Percentiles rank a stretch among this genome's conserved stretches.
Evolutionary conservation across 2,888 invertebrate genomes (phyloP).

Genomic region (Drosophila setosimentum): DNA sequence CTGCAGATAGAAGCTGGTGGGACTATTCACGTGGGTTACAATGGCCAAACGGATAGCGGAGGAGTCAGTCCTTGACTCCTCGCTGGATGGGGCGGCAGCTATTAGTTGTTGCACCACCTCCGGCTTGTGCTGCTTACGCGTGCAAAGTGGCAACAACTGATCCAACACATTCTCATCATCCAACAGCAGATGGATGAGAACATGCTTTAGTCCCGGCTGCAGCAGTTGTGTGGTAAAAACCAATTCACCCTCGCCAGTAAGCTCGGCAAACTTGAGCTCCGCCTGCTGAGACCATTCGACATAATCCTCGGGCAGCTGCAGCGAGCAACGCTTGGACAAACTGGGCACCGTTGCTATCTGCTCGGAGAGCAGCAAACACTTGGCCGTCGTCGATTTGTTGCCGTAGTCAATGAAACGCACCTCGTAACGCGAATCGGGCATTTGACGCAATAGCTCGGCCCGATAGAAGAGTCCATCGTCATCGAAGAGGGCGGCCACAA

Average conservation of each 20-base stretch:
- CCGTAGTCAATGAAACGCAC: constrained; percentile 90
- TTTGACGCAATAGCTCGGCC: constrained; percentile 87
- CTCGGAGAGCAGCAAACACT: constrained; percentile 87
- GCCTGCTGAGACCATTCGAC: constrained; percentile 89
- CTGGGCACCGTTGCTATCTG: constrained; percentile 87
- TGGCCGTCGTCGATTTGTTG: constrained; percentile 87
- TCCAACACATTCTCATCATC: constrained; percentile 88
- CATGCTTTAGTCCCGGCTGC: constrained; percentile 88
- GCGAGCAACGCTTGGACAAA: constrained; percentile 88
- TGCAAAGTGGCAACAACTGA: constrained; percentile 87
- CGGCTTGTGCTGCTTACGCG: constrained; percentile 64
- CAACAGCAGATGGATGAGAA: constrained; percentile 88
- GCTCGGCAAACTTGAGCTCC: constrained; percentile 88
- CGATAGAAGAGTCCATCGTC: constrained; percentile 90
- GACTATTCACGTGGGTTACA: constrained; percentile 90
- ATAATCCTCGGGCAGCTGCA: constrained; percentile 87
- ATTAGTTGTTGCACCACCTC: constrained; percentile 16
- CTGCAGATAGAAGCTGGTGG: constrained; percentile 92
- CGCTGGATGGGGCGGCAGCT: constrained; percentile 50
- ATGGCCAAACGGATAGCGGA: constrained; percentile 85
- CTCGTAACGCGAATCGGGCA: constrained; percentile 86
- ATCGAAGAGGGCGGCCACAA: constrained; percentile 89
- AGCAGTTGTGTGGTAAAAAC: constrained; percentile 90
- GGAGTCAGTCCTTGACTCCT: neutral
- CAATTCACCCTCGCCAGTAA: constrained; percentile 89